Percentiles rank a stretch among this genome's conserved stretches.
Conservation (phyloP, 2,797 vertebrate genomes). For the Chrysocyon brachyurus region DNA sequence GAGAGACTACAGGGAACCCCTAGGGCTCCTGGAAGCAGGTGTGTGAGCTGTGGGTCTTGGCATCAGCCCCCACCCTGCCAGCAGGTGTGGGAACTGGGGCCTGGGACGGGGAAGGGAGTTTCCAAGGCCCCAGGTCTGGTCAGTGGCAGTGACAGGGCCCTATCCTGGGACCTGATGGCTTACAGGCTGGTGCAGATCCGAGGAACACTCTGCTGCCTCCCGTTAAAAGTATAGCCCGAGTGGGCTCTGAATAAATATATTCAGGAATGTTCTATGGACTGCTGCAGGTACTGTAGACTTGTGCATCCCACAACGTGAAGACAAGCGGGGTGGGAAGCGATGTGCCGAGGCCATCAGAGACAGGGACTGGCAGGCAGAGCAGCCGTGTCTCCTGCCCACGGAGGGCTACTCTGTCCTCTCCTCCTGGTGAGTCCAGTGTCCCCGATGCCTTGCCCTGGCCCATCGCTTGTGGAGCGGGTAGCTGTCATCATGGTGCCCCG, state of each 20-base stretch:
- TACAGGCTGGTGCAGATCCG: neutral
- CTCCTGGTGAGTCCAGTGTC: neutral
- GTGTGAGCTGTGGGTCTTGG: neutral
- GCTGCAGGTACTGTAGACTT: too few relatives aligned
- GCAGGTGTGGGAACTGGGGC: neutral
- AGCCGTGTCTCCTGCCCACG: neutral
- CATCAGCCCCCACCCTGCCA: neutral
- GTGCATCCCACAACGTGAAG: too few relatives aligned
- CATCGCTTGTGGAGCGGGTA: neutral
- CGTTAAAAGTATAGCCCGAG: neutral
- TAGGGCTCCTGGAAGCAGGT: neutral
- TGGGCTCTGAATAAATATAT: too few relatives aligned
- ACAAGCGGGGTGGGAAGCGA: neutral
- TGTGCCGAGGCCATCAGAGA: neutral
- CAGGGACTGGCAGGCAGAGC: neutral
- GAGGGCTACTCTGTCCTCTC: neutral
- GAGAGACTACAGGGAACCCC: neutral
- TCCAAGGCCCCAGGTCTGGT: neutral
- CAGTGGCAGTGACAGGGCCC: neutral
- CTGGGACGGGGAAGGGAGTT: neutral
- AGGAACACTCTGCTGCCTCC: neutral
- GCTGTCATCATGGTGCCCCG: neutral
- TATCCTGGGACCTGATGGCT: neutral
- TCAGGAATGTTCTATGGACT: too few relatives aligned
- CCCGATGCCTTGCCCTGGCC: accelerated